phyloP scores from a whole-genome alignment of 2,888 invertebrate species.

The Diloba caeruleocephala region DNA sequence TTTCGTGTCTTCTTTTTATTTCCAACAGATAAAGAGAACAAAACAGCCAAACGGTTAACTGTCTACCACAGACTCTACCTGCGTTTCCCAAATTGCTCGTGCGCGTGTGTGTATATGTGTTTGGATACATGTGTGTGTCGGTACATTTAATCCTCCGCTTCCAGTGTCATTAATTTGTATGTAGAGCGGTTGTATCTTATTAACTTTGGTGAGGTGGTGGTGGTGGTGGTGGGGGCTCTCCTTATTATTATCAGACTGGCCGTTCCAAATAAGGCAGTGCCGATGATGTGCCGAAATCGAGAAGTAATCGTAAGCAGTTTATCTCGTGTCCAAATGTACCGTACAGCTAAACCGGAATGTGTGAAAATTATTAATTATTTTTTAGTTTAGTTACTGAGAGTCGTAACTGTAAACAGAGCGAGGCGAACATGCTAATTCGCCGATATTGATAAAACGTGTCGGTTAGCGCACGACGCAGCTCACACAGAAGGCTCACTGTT shows the following conservation, averaged over 20 bases:
- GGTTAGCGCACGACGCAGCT: background rate
- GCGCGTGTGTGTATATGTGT: slow-evolving; percentile 9
- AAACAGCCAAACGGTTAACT: slow-evolving; percentile 28
- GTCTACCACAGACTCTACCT: slow-evolving; percentile 31
- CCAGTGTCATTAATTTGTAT: slow-evolving; percentile 24
- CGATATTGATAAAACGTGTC: slow-evolving; percentile 13
- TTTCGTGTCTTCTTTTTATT: slow-evolving; percentile 29
- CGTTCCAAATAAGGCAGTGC: background rate
- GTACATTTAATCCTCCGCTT: slow-evolving; percentile 13
- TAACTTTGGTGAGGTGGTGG: background rate
- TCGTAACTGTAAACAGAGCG: slow-evolving; percentile 2
- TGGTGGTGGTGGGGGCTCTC: slow-evolving; percentile 4
- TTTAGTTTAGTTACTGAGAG: slow-evolving; percentile 6
- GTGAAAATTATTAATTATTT: slow-evolving; percentile 17
- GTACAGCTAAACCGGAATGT: background rate
- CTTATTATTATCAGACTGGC: background rate
- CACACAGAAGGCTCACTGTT: background rate
- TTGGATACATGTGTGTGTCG: slow-evolving; percentile 1
- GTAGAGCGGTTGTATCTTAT: background rate
- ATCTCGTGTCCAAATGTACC: background rate
- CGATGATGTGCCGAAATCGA: background rate
- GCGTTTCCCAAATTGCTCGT: slow-evolving; percentile 30
- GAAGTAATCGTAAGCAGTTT: too few relatives aligned
- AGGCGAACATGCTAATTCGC: slow-evolving; percentile 3
- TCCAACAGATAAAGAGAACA: slow-evolving; percentile 19